Conservation (phyloP, 2,113 vertebrate species). For the Tenebrosternarchus preto region DNA sequence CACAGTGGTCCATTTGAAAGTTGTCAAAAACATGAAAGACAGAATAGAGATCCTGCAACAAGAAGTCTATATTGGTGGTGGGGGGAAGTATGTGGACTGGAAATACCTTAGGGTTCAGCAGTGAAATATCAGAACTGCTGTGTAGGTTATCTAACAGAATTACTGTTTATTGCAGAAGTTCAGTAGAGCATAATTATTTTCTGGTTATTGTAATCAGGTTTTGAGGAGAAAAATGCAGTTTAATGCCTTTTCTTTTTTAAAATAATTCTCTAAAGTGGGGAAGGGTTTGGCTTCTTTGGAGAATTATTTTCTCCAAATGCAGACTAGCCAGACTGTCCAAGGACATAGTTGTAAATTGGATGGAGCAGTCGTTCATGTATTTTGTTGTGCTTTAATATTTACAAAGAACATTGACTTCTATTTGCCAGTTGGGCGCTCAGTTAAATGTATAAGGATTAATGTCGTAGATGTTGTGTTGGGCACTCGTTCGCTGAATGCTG, state of each 20-base stretch:
- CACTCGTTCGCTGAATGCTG: background rate
- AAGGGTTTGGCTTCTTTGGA: slow-evolving; percentile 7
- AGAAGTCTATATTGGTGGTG: no score
- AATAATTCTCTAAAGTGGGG: background rate
- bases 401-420: background rate
- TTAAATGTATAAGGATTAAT: no score
- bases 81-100: no score
- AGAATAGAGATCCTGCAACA: no score
- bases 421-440: background rate
- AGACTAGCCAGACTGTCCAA: background rate
- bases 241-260: slow-evolving; percentile 27
- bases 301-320: slow-evolving; percentile 12
- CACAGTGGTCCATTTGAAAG: no score
- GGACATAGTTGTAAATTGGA: background rate
- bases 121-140: background rate
- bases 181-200: slow-evolving; percentile 31
- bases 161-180: background rate
- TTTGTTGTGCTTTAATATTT: background rate
- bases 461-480: no score
- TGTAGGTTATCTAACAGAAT: background rate
- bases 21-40: no score
- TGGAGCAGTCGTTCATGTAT: background rate
- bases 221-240: slow-evolving; percentile 20
- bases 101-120: background rate
- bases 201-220: slow-evolving; percentile 12